Conservation (phyloP, 2,797 vertebrate genomes). For the Falco berigora region DNA sequence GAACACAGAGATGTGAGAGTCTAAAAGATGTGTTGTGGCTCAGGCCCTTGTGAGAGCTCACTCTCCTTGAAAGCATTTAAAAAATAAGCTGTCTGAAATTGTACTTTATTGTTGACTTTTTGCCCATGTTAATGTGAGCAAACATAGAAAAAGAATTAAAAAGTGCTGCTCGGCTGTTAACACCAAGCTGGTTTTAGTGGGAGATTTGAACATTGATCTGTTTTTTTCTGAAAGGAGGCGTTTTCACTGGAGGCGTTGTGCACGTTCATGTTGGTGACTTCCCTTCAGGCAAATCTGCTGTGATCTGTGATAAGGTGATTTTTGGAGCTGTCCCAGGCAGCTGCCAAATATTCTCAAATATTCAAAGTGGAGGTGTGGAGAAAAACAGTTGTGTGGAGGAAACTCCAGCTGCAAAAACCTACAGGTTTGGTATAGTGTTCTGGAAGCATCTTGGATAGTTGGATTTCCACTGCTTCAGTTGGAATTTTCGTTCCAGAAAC, state of each 20-base stretch:
- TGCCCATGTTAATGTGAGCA: background rate
- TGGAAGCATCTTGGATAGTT: background rate
- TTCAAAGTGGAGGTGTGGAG: background rate
- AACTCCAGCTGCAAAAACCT: background rate
- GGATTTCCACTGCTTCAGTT: background rate
- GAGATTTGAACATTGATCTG: background rate
- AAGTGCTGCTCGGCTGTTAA: background rate
- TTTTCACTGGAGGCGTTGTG: background rate
- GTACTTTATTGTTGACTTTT: background rate
- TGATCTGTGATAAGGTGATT: background rate
- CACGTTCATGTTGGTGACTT: background rate
- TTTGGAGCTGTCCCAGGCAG: background rate
- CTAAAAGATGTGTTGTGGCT: background rate
- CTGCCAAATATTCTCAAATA: background rate
- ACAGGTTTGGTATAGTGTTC: background rate
- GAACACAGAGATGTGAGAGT: background rate
- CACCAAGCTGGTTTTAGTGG: background rate
- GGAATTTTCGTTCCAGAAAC: background rate
- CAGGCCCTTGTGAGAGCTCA: background rate
- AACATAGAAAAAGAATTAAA: background rate
- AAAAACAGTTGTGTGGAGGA: background rate
- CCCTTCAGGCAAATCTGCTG: background rate
- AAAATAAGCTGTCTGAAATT: background rate
- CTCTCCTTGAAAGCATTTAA: background rate
- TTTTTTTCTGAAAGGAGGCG: background rate